Percentiles rank a stretch among this genome's conserved stretches.
These are phyloP conservation scores for Uromys caudimaculatus DNA, from an alignment of 2,797 vertebrate species.

Conservation along the genomic window DNA sequence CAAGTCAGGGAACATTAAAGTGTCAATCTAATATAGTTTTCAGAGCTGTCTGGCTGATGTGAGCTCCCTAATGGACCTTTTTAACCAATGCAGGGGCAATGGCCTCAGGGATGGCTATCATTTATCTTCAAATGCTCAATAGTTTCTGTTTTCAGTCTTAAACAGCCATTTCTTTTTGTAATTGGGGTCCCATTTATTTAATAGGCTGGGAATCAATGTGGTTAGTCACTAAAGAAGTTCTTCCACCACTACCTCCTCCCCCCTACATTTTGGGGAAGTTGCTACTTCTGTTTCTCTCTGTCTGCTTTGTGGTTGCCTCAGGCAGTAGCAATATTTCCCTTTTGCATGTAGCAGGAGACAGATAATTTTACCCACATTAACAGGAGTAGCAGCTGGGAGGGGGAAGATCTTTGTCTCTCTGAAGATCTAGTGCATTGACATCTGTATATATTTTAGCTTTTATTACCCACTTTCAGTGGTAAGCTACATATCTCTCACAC, in stretches of 20 bases:
- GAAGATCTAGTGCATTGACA: neutral
- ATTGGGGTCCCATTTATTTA: neutral
- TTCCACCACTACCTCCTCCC: neutral
- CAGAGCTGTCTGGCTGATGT: neutral
- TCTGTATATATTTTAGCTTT: neutral
- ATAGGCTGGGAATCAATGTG: neutral
- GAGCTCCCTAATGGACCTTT: neutral
- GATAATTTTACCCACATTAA: neutral
- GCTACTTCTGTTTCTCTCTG: neutral
- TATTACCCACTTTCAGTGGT: neutral
- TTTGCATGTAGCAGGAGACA: neutral
- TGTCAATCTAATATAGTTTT: neutral
- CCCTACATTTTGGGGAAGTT: neutral
- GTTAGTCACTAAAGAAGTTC: neutral
- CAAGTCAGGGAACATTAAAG: neutral
- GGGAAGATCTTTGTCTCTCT: neutral
- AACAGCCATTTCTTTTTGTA: neutral
- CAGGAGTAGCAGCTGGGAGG: neutral
- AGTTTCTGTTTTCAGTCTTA: neutral
- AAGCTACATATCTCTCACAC: neutral
- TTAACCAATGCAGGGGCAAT: neutral
- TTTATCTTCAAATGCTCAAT: neutral
- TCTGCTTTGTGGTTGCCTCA: neutral
- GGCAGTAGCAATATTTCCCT: neutral
- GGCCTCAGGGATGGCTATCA: neutral